Conservation (phyloP, 1,140 invertebrate genomes). For the Drosophila nikananu region DNA sequence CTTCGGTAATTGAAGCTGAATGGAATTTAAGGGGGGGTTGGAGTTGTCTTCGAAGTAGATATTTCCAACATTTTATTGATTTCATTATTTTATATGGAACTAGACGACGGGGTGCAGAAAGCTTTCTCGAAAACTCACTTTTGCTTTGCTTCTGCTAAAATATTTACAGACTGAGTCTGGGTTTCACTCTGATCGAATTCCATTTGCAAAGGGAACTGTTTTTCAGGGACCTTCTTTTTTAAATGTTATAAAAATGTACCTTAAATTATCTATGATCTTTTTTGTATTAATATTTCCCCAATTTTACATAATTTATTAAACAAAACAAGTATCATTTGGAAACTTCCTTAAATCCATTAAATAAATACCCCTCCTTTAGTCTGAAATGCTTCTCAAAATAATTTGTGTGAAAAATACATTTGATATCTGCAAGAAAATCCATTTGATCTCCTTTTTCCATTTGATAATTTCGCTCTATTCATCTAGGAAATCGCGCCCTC, state of each 20-base stretch:
- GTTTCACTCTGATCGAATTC: conserved; percentile 4
- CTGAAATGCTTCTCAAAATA: too few relatives aligned
- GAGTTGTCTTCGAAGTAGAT: conserved; percentile 63
- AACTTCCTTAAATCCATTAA: not conserved
- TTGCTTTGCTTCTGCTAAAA: conserved; percentile 6
- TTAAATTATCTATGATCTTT: not conserved
- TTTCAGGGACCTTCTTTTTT: not conserved
- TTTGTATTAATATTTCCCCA: not conserved
- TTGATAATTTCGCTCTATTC: conserved; percentile 35
- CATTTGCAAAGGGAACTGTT: not conserved
- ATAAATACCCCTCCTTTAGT: not conserved
- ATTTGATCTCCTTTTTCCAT: conserved; percentile 9
- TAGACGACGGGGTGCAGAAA: conserved; percentile 1
- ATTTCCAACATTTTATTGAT: conserved; percentile 79
- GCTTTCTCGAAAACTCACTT: conserved; percentile 17
- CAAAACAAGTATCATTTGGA: not conserved
- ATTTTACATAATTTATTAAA: not conserved
- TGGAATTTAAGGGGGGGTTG: conserved; percentile 58
- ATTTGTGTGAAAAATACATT: conserved; percentile 2
- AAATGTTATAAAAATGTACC: not conserved
- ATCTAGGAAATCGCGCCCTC: conserved; percentile 44
- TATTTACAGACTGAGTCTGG: conserved; percentile 9
- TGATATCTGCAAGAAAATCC: conserved; percentile 1
- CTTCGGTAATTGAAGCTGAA: conserved; percentile 75
- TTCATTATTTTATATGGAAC: conserved; percentile 63